Base-by-base conservation (phyloP, 2,113 vertebrate species). In the Gobio gobio region DNA sequence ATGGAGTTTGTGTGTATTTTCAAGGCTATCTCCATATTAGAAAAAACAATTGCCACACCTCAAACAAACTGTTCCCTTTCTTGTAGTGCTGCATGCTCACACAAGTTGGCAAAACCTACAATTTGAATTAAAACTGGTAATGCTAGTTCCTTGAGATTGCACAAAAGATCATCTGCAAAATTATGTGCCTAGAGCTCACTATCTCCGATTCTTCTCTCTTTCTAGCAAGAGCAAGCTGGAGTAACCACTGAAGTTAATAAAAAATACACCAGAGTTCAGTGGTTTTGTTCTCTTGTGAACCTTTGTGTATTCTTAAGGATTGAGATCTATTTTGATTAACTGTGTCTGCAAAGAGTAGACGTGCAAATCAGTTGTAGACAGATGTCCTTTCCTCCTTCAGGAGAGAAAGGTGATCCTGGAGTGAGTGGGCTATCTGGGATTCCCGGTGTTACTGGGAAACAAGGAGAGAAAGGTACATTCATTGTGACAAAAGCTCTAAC, bases 401-500 rank as follows among this genome's bases (percentile, higher is more conserved):
- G 97, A 91, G 94, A 95, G 63, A 97, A 95, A 93, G 98, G 98
- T 79, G 96, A 96, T 64, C 93, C 88, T 88, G 97, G 97, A 3
- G 94, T 94, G 10, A 83, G 89, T 87, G 97, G 98, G 91, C 12
- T 85, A 1, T 92, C 93, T 45, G 97, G 98, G 58, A 83, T 83
- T 63, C 94, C 96, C 0, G 97, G 98, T 24, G 93, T 95, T 56
- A 90, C 95, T 45, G 98, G 97, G 78, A 97, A 94, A 92, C 94
- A 92, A 59, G 97, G 98, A 87, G 95, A 94, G 64, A 95, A 93
- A 96, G 98, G 97, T 99, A 94, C 0, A 83, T 78, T 85, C n/a
- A 24, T 20, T 45, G 29, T 72, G 18, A 58, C 49, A 45, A 76
- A 16, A 13, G 16, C 20, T 6, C 26, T 64, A 45, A 54, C 22